Evolutionary conservation across 1,140 invertebrate species (phyloP).

Genomic region (Bombyx mandarina): DNA sequence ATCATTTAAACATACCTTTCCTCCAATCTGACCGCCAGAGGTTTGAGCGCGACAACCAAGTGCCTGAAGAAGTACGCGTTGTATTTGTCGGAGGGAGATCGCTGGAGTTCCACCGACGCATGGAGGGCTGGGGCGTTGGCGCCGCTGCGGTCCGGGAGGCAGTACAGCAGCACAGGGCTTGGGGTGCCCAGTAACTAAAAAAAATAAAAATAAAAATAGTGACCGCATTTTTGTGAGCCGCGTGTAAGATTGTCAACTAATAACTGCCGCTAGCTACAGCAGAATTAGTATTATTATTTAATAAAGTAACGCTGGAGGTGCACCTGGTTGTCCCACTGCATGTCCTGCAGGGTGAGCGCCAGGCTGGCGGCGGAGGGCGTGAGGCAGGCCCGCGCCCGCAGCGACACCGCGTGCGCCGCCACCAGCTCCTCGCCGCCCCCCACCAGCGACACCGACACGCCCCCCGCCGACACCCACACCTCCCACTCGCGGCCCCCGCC

Average conservation of each 20-base stretch:
- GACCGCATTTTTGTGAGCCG: too few relatives aligned
- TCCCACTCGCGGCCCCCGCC: constrained; percentile 68
- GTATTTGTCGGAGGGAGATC: constrained; percentile 61
- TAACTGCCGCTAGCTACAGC: too few relatives aligned
- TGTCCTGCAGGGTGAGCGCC: constrained; percentile 78
- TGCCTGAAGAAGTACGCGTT: constrained; percentile 74
- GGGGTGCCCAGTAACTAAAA: constrained; percentile 81
- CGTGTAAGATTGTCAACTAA: too few relatives aligned
- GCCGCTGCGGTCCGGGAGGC: constrained; percentile 67
- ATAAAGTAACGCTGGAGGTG: too few relatives aligned
- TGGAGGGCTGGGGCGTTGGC: constrained; percentile 73
- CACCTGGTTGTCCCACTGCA: constrained; percentile 93
- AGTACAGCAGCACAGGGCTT: constrained; percentile 86
- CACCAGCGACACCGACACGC: constrained; percentile 89
- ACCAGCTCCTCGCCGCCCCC: constrained; percentile 88
- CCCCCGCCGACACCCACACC: constrained; percentile 75
- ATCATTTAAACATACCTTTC: constrained; percentile 32
- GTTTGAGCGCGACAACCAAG: constrained; percentile 84
- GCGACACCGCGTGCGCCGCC: constrained; percentile 82
- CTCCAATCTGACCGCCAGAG: constrained; percentile 85
- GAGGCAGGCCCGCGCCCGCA: constrained; percentile 77
- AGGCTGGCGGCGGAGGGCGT: constrained; percentile 74
- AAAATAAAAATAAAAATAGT: not conserved
- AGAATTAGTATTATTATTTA: too few relatives aligned
- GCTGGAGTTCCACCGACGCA: constrained; percentile 76